Base-by-base conservation (phyloP, 1,140 invertebrate genomes). In the Eurosta solidaginis region DNA sequence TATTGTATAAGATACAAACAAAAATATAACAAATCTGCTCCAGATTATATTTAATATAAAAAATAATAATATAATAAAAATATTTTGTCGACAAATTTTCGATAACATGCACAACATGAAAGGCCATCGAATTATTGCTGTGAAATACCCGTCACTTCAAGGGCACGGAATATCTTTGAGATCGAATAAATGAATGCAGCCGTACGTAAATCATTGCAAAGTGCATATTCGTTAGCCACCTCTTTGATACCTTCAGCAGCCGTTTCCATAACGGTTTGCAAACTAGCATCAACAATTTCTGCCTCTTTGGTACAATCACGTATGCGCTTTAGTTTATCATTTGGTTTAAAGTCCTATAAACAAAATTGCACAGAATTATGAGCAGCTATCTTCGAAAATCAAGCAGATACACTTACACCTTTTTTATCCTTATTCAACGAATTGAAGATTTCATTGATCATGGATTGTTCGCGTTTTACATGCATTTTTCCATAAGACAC, bases 401-500 rank as follows among this genome's bases (percentile, higher is more conserved):
- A 12, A 33, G 12, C n/a, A n/a, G 3, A 50, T 42, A 44, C 36
- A 78, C 78, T 45, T 44, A 29, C 73, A 3, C 29, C 33, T 2
- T 20, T 22, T 0, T 85, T 25, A 0, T 84, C 84, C 14, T 85
- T 78, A 45, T 85, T 86, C 6, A 88, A 82, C 0, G 83, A 83
- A 27, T 83, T 84, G 1, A 85, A 68, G 6, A 83, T 63, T 47
- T 82, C 83, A 22, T 80, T 52, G 6, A 87, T 83, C 0, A 85
- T 73, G 9, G 82, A 54, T 0, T 80, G 79, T 2, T 81, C 81
- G 5, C 81, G 78, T 74, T 83, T 83, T 2, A 96, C 96, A 22
- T 93, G 94, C 47, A 97, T 89, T 81, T 95, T 91, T 2, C 96
- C 96, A 87, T 94, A 97, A 79, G 94, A 95, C 25, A 96, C 94